Evolutionary conservation across 2,888 invertebrate species (phyloP), one percentile per base, ranked within the genome.

Genomic region (Erannis defoliaria): DNA sequence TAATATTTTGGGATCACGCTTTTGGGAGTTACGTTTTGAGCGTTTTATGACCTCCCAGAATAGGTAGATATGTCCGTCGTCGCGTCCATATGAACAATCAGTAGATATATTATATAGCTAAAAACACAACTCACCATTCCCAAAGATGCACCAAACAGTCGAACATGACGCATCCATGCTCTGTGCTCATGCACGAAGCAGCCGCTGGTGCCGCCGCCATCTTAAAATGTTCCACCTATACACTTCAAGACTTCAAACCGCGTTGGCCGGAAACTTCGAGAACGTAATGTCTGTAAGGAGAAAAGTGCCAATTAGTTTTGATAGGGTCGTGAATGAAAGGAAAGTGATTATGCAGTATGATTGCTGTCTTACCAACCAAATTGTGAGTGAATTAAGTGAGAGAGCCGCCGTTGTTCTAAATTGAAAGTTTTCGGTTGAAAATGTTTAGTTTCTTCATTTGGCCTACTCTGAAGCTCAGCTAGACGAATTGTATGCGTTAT

Each of bases 161-260:
- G 71, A 93, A 93, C 88, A 91, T 88, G 67, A 91, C 90, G 74
- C 93, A 93, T 68, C 93, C 93, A 74, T 92, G 85, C 58, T 90
- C 91, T 19, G 87, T 84, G 79, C 84, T 86, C 77, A 91, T 87
- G 70, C 92, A 92, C 48, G 91, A 91, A 5, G 89, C 88, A 2
- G 88, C 81, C 2, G 89, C 80, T 0, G 88, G 83, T 6, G 88
- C 81, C 8, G 87, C 73, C 68, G 89, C 79, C 89, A 89, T 91
- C 72, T 82, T 84, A 70, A 51, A 72, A 77, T 14, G 33, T 78
- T 80, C n/a, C 29, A 37, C 18, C 18, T 14, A 45, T 21, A 19
- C 21, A 21, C 31, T 26, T 18, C 19, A 16, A 35, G 10, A 26
- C 45, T 35, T 80, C 68, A 67, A 77, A 75, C 74, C 68, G 60